Conservation (phyloP, 30 jellyfish, hydroid and myxozoan genomes). For the Sanderia malayensis region DNA sequence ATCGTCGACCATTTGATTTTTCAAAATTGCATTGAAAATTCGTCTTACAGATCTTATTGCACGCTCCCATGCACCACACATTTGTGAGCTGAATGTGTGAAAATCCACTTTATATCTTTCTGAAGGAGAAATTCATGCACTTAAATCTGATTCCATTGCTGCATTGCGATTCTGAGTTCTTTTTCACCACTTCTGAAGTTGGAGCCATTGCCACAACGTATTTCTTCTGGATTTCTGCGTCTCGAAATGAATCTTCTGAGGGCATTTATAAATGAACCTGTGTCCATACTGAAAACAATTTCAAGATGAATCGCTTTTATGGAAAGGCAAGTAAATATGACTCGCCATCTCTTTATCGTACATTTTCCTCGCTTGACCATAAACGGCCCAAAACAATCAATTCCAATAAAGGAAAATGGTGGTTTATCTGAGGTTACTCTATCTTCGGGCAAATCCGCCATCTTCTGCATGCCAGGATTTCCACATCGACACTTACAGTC, state of each 20-base stretch:
- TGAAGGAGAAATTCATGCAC: too few species aligned
- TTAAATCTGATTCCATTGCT: slow-evolving; percentile 9
- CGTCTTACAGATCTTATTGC: slow-evolving; percentile 29
- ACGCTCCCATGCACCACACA: slow-evolving; percentile 56
- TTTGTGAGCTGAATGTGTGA: too few species aligned
- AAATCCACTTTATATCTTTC: too few species aligned
- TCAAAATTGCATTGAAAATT: slow-evolving; percentile 20
- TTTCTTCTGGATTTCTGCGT: too few species aligned
- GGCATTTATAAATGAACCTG: slow-evolving; percentile 21
- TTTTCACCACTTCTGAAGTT: too few species aligned
- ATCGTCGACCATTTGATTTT: slow-evolving; percentile 18
- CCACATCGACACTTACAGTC: slow-evolving; percentile 14
- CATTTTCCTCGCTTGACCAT: slow-evolving; percentile 24
- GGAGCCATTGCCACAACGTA: too few species aligned
- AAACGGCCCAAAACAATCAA: slow-evolving; percentile 47
- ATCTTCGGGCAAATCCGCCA: slow-evolving; percentile 37
- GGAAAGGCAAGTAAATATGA: slow-evolving; percentile 28
- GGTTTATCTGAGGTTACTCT: slow-evolving; percentile 21
- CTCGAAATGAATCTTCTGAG: slow-evolving; percentile 41
- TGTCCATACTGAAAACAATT: neutral
- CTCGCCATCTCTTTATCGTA: slow-evolving; percentile 27
- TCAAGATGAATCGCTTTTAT: slow-evolving; percentile 42
- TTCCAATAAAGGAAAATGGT: slow-evolving; percentile 44
- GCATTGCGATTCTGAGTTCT: slow-evolving; percentile 28
- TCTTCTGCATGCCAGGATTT: slow-evolving; percentile 27